A percentile compares a stretch with the other conserved stretches of the same genome.
Evolutionary conservation across 2,888 invertebrate species (phyloP).

Genomic region (Girardia tigrina): DNA sequence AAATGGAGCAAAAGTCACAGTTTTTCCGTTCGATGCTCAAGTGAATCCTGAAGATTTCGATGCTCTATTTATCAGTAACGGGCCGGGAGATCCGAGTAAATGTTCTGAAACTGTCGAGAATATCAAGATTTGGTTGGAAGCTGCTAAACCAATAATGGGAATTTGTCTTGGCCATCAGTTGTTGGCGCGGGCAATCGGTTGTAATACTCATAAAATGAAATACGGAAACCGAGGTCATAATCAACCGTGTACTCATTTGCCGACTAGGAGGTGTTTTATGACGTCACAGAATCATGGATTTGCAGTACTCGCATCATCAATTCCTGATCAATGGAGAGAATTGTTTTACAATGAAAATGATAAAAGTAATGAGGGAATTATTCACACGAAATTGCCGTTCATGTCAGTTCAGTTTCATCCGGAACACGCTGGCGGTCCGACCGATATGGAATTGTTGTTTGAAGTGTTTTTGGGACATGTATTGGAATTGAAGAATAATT

Average conservation of each 20-base stretch:
- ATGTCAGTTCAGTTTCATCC: slow-evolving; percentile 93
- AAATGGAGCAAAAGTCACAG: slow-evolving; percentile 29
- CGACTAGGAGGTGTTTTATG: slow-evolving; percentile 78
- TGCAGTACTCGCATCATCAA: slow-evolving; percentile 64
- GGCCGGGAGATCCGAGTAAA: slow-evolving; percentile 81
- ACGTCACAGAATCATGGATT: slow-evolving; percentile 96
- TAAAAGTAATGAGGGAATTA: slow-evolving; percentile 68
- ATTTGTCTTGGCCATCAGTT: slow-evolving; percentile 96
- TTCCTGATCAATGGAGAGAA: slow-evolving; percentile 68
- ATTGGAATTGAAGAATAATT: background rate
- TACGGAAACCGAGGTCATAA: slow-evolving; percentile 98
- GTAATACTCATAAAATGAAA: slow-evolving; percentile 83
- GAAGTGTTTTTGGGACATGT: slow-evolving; percentile 69
- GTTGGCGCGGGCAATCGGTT: slow-evolving; percentile 75
- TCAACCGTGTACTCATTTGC: slow-evolving; percentile 77
- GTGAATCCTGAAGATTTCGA: slow-evolving; percentile 58
- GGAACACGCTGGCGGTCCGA: slow-evolving; percentile 87
- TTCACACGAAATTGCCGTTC: slow-evolving; percentile 33
- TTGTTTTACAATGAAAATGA: slow-evolving; percentile 93
- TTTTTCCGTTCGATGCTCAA: slow-evolving; percentile 33
- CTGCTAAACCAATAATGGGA: slow-evolving; percentile 75
- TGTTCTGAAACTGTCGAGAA: slow-evolving; percentile 57
- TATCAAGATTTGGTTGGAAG: slow-evolving; percentile 41
- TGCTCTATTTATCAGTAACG: slow-evolving; percentile 88
- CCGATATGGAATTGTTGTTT: slow-evolving; percentile 82